Percentiles rank a stretch among this genome's conserved stretches.
Evolutionary conservation across 2,113 vertebrate genomes (phyloP).

Genomic region (Drymodes brunneopygia): DNA sequence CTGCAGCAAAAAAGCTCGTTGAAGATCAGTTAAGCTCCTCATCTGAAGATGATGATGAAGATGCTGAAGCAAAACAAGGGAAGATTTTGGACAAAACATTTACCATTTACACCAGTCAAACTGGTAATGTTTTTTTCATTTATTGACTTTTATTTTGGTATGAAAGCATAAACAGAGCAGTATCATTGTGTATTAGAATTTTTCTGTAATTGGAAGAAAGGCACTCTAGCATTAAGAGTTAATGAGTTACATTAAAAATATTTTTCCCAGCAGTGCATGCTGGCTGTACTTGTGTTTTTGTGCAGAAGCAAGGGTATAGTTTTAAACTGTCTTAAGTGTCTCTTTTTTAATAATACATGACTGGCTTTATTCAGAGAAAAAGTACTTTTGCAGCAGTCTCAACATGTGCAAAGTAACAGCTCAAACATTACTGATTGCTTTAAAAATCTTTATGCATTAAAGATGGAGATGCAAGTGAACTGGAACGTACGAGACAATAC

Average conservation of each 20-base stretch:
- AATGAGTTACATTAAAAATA: neutral
- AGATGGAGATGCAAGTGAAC: constrained; percentile 84
- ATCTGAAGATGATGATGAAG: constrained; percentile 81
- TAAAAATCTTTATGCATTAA: constrained; percentile 45
- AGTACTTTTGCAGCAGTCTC: neutral
- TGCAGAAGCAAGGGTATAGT: neutral
- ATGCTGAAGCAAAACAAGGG: constrained; percentile 79
- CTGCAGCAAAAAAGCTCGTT: constrained; percentile 81
- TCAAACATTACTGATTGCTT: neutral
- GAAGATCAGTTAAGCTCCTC: constrained; percentile 83
- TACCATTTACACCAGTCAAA: constrained; percentile 85
- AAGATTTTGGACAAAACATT: constrained; percentile 90
- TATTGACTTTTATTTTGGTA: neutral
- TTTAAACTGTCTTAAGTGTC: neutral
- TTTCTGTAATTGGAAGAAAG: neutral
- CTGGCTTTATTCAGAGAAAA: neutral
- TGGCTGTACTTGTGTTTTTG: neutral
- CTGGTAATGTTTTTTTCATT: constrained; percentile 73
- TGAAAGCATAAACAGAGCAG: neutral
- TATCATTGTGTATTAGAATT: neutral
- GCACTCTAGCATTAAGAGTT: neutral
- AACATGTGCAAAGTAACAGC: neutral
- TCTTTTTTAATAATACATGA: neutral
- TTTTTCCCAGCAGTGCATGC: neutral
- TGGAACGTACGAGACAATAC: constrained; percentile 88